Evolutionary conservation across 2,113 vertebrate species (phyloP).

Genomic region (Salvator merianae): DNA sequence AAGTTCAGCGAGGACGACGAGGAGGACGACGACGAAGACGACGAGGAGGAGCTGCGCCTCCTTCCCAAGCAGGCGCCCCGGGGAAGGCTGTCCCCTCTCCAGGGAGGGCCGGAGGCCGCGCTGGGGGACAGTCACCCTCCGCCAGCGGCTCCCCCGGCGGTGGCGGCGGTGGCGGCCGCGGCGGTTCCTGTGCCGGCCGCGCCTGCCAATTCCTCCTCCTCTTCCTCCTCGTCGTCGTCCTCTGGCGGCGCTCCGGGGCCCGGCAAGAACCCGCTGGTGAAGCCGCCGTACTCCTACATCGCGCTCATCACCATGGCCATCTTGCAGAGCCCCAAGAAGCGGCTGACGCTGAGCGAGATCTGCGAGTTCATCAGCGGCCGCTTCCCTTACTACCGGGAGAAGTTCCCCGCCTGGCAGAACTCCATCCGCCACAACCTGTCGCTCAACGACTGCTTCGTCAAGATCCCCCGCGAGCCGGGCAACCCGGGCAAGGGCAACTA

Average conservation of each 20-base stretch:
- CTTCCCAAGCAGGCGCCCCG: constrained; percentile 48
- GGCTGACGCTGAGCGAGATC: constrained; percentile 94
- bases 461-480: constrained; percentile 89
- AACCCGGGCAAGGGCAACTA: constrained; percentile 95
- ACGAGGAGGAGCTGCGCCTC: constrained; percentile 64
- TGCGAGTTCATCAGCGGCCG: constrained; percentile 96
- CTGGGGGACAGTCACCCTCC: constrained; percentile 12
- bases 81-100: constrained; percentile 41
- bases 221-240: not conserved
- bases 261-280: constrained; percentile 83
- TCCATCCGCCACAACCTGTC: constrained; percentile 93
- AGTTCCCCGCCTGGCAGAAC: constrained; percentile 95
- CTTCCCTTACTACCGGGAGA: constrained; percentile 95
- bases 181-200: not conserved
- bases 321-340: constrained; percentile 95
- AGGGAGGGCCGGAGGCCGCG: not conserved
- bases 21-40: constrained; percentile 80
- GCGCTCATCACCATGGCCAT: constrained; percentile 97
- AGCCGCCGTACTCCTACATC: constrained; percentile 95
- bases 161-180: not conserved
- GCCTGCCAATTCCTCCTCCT: not conserved
- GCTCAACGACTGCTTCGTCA: constrained; percentile 93
- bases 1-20: constrained; percentile 68
- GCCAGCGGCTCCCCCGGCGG: constrained; percentile 13
- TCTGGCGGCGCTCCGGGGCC: constrained; percentile 51